Conservation (phyloP, 2,888 invertebrate genomes). For the Pocota personata region DNA sequence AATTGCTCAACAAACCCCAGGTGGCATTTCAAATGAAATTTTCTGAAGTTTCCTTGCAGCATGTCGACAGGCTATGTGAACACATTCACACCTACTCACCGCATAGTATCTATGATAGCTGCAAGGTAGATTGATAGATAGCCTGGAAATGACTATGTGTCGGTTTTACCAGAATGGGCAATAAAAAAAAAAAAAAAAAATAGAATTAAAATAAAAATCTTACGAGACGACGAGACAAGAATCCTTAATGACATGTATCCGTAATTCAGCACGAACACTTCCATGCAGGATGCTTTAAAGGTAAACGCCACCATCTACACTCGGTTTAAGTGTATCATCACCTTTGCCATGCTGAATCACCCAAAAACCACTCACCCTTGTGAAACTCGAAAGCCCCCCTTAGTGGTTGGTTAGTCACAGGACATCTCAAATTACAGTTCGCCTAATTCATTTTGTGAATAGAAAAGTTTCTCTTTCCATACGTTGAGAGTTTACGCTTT, state of each 20-base stretch:
- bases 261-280: conserved; percentile 61
- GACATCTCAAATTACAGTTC: conserved; percentile 26
- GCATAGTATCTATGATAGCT: conserved; percentile 21
- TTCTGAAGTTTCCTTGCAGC: background rate
- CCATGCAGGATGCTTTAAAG: conserved; percentile 25
- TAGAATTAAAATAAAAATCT: too few relatives aligned
- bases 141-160: conserved; percentile 45
- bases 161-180: conserved; percentile 32
- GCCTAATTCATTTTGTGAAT: conserved; percentile 33
- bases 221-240: conserved; percentile 54
- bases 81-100: conserved; percentile 6
- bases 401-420: conserved; percentile 3
- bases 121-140: conserved; percentile 48
- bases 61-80: background rate
- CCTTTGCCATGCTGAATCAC: background rate
- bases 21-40: conserved; percentile 26
- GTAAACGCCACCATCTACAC: conserved; percentile 39
- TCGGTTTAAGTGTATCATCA: conserved; percentile 42
- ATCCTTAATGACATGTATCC: conserved; percentile 62
- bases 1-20: conserved; percentile 6
- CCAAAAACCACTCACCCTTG: background rate
- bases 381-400: conserved; percentile 1
- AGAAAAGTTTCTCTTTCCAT: background rate
- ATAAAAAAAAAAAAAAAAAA: conserved; percentile 7
- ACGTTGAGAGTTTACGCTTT: conserved; percentile 30